phyloP scores from a whole-genome alignment of 2,888 invertebrate genomes.

The Caenorhabditis sp. region DNA sequence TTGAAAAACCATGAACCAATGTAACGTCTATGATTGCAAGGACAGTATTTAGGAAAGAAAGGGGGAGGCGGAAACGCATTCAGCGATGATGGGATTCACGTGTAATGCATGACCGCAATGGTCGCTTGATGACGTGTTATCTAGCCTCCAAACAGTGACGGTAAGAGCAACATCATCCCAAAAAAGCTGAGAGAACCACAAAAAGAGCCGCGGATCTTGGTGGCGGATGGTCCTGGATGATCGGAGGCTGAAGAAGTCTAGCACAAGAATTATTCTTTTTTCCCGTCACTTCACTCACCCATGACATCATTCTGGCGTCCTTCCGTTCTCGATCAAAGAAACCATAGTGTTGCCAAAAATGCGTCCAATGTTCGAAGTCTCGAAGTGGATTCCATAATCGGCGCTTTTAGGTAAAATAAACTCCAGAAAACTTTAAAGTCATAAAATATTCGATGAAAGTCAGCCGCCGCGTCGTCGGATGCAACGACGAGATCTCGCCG shows the following conservation, averaged over 20 bases:
- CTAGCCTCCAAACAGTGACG: background rate
- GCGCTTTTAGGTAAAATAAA: conserved; percentile 39
- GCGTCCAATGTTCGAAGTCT: conserved; percentile 49
- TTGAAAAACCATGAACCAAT: too few relatives aligned
- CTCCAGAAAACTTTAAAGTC: background rate
- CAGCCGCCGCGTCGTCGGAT: background rate
- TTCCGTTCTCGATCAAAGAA: background rate
- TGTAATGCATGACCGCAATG: background rate
- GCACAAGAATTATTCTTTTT: too few relatives aligned
- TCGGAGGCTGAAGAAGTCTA: too few relatives aligned
- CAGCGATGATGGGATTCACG: background rate
- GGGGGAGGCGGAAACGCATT: too few relatives aligned
- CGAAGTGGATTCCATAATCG: conserved; percentile 63
- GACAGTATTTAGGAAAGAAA: background rate
- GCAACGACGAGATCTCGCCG: conserved; percentile 1
- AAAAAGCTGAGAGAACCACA: background rate
- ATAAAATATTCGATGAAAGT: background rate
- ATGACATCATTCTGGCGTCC: conserved; percentile 2
- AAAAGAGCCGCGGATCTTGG: background rate
- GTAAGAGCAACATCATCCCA: too few relatives aligned
- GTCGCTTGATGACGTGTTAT: background rate
- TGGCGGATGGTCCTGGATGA: too few relatives aligned
- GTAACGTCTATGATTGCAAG: conserved; percentile 1
- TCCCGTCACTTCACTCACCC: conserved; percentile 12
- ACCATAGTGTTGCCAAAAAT: conserved; percentile 9